Evolutionary conservation across 2,797 vertebrate genomes (phyloP).

Genomic region (Enteromius unitaeniatus): DNA sequence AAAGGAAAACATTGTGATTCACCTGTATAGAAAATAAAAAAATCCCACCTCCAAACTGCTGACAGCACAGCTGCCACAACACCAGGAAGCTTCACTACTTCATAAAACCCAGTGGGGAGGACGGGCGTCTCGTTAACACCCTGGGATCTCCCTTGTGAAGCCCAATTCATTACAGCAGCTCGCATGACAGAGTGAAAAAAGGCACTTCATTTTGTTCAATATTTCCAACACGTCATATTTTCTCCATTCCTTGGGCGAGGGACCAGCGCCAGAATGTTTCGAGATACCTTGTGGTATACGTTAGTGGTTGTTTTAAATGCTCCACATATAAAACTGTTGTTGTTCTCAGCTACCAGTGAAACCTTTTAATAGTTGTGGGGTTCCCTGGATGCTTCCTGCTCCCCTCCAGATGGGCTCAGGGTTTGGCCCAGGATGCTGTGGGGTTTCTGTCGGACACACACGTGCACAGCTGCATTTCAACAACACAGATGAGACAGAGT

Average conservation of each 20-base stretch:
- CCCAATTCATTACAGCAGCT: constrained; percentile 58
- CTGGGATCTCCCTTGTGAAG: constrained; percentile 61
- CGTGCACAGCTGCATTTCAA: constrained; percentile 56
- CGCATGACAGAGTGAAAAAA: constrained; percentile 59
- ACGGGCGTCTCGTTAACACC: constrained; percentile 66
- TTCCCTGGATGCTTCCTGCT: constrained; percentile 70
- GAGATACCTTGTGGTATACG: constrained; percentile 63
- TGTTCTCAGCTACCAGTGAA: constrained; percentile 70
- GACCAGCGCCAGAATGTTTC: constrained; percentile 55
- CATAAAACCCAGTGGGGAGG: constrained; percentile 58
- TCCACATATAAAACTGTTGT: constrained; percentile 67
- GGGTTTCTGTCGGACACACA: constrained; percentile 54
- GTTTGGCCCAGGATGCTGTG: constrained; percentile 47
- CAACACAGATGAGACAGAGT: constrained; percentile 49
- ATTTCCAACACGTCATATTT: constrained; percentile 76
- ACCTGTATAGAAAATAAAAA: constrained; percentile 54
- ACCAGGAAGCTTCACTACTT: constrained; percentile 52
- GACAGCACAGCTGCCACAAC: constrained; percentile 61
- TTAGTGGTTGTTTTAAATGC: constrained; percentile 71
- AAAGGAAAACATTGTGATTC: constrained; percentile 36
- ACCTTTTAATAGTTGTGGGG: constrained; percentile 64
- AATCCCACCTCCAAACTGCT: constrained; percentile 24
- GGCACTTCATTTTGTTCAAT: constrained; percentile 67
- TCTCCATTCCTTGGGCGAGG: constrained; percentile 68
- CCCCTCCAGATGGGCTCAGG: constrained; percentile 51